Base-by-base conservation (phyloP, 2,888 invertebrate genomes). In the Meteorus colon region DNA sequence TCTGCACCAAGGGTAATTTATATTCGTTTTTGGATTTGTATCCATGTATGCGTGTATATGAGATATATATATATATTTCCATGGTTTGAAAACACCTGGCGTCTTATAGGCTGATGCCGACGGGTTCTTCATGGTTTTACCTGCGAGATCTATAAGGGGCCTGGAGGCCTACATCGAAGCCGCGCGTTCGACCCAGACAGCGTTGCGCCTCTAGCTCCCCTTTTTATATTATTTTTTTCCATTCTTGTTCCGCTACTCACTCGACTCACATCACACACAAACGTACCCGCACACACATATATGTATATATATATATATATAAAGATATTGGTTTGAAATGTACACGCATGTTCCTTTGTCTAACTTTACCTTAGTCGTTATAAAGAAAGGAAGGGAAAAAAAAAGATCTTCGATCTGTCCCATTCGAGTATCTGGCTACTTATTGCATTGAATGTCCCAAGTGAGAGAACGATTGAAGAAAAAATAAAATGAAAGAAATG, bases 1-100 rank as follows among this genome's bases (percentile, higher is more conserved):
- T 51, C 55, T 51, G 80, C 73, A 82, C 78, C 78, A 81, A 81
- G 82, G 86, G 82, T 88, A 88, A 89, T 88, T 88, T 89, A 89
- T 89, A 85, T 82, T 84, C 86, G 86, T 84, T 84, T 86, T 85
- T 31, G 63, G 24, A n/a, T 63, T 24, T 60, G 8, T 41, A 41
- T 41, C 41, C 19, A 55, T 19, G n/a, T 48, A 48, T n/a, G 16
- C 4, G n/a, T 4, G 8, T 24, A 55, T 19, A 55, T 19, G 19
- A 19, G 2, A 19, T 55, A 55, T 19, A 55, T 19, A 55, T 55
- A 29, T 31, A 34, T 45, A 41, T 48, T 12, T 51, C 19, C 63
- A 16, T 19, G 55, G 48, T 45, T 51, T 65, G 31, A 45, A 1
- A 73, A 66, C 73, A 73, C 73, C 73, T 73, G 73, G 73, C 27